A percentile compares a stretch with the other conserved stretches of the same genome.
Evolutionary conservation across 1,140 invertebrate species (phyloP).

Genomic region (Drosophila pachea): DNA sequence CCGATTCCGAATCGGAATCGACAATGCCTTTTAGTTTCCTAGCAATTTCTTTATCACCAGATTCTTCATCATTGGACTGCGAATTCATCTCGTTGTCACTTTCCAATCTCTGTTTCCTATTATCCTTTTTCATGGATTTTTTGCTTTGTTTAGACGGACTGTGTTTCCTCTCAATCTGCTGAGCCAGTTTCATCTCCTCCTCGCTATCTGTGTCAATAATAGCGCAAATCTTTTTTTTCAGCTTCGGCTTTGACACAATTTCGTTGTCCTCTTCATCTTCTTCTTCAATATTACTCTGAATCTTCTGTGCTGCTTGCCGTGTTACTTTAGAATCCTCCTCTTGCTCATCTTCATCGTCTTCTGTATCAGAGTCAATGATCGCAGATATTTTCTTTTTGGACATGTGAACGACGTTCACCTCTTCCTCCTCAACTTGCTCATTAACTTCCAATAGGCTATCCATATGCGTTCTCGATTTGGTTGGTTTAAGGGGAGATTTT

Average conservation of each 20-base stretch:
- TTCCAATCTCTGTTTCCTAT: conserved; percentile 25
- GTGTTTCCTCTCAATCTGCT: background rate
- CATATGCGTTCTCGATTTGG: conserved; percentile 14
- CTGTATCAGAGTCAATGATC: conserved; percentile 33
- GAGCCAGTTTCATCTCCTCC: conserved; percentile 20
- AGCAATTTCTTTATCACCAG: background rate
- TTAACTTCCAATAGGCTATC: conserved; percentile 1
- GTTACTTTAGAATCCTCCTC: conserved; percentile 1
- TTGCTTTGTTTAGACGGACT: conserved; percentile 26
- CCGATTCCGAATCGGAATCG: conserved; percentile 60
- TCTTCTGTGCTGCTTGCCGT: background rate
- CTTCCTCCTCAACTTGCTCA: background rate
- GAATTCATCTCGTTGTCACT: conserved; percentile 26
- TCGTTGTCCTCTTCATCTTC: conserved; percentile 1
- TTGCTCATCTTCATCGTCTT: background rate
- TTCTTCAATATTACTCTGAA: background rate
- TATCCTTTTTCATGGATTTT: conserved; percentile 39
- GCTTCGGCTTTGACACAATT: conserved; percentile 9
- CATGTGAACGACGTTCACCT: background rate
- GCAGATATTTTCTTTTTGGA: conserved; percentile 19
- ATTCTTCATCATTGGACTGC: conserved; percentile 11
- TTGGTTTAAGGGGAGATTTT: conserved; percentile 26
- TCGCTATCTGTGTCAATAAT: conserved; percentile 43
- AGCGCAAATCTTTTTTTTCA: conserved; percentile 27
- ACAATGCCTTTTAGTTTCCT: conserved; percentile 54